Evolutionary conservation across 2,113 vertebrate genomes (phyloP), one percentile per base, ranked within the genome.

Genomic region (Chloropsis cyanopogon): DNA sequence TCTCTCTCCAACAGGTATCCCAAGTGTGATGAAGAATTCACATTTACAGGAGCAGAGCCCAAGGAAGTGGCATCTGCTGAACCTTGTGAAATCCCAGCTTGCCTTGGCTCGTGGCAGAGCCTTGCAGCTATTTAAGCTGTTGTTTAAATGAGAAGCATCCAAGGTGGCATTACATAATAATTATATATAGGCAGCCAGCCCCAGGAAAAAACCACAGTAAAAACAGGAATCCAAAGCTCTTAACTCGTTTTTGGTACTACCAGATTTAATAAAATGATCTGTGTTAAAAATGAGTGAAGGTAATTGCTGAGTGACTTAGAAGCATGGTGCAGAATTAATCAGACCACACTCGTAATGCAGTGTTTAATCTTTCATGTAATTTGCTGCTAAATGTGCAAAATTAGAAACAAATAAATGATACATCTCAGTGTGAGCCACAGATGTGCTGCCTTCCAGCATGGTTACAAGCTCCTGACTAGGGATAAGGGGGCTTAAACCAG

Each of bases 301-400:
- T 47, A 92, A 88, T 68, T 82, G 76, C 82, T 66, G 90, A 90
- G 54, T 57, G 68, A 69, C 65, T 91, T n/a, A 22, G 44, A 76
- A n/a, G 50, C 5, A 2, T 56, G 83, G 90, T 73, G 92, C 66
- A 86, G 68, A 95, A 86, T 89, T 95, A 88, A 64, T 82, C 85
- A 95, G 60, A 65, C 19, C 54, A 21, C 28, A 17, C 37, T 88
- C 14, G 7, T 75, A 92, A 93, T 19, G 66, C 18, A 12, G 31
- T 92, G 86, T 93, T 97, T 92, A 95, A 88, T 72, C 82, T 81
- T 53, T 95, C 73, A 60, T 25, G 46, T 76, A 94, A 86, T 78
- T 41, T 46, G 69, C 42, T 69, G 50, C 90, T 96, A 94, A 94
- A 93, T 12, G 52, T 77, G 41, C 46, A 64, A 83, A 93, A 83